A percentile compares a stretch with the other conserved stretches of the same genome.
These are phyloP conservation scores for Tenodera sinensis DNA, from an alignment of 2,888 invertebrate genomes.

Conservation along the genomic window DNA sequence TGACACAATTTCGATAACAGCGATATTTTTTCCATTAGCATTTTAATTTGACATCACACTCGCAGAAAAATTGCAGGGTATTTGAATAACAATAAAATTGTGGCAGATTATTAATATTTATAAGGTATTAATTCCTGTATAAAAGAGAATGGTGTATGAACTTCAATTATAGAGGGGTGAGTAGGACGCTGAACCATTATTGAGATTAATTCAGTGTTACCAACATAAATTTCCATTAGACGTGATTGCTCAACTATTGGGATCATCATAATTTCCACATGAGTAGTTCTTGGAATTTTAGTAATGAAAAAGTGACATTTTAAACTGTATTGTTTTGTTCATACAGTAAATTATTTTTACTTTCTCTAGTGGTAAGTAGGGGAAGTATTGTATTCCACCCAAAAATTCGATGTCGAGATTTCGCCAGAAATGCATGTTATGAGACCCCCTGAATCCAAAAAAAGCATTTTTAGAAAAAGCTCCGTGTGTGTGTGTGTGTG, in stretches of 20 bases:
- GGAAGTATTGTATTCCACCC: too few species aligned
- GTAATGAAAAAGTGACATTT: too few species aligned
- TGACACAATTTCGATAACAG: not conserved
- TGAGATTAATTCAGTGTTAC: not conserved
- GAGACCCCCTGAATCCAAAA: too few species aligned
- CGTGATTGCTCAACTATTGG: not conserved
- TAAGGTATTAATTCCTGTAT: not conserved
- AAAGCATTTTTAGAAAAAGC: too few species aligned
- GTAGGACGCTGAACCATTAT: not conserved
- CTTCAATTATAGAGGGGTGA: not conserved
- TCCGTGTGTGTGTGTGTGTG: too few species aligned
- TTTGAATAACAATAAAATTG: not conserved
- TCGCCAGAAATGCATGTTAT: too few species aligned
- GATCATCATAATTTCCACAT: too few species aligned
- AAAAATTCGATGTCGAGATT: too few species aligned
- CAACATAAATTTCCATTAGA: not conserved
- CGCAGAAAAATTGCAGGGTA: not conserved
- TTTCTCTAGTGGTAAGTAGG: too few species aligned
- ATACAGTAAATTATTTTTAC: too few species aligned
- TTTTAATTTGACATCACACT: not conserved
- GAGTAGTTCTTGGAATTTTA: too few species aligned
- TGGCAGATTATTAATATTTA: not conserved
- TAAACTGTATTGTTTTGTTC: too few species aligned
- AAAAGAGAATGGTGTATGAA: not conserved
- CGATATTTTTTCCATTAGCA: not conserved